phyloP scores from a whole-genome alignment of 1,140 invertebrate species.

The Semibalanus balanoides region DNA sequence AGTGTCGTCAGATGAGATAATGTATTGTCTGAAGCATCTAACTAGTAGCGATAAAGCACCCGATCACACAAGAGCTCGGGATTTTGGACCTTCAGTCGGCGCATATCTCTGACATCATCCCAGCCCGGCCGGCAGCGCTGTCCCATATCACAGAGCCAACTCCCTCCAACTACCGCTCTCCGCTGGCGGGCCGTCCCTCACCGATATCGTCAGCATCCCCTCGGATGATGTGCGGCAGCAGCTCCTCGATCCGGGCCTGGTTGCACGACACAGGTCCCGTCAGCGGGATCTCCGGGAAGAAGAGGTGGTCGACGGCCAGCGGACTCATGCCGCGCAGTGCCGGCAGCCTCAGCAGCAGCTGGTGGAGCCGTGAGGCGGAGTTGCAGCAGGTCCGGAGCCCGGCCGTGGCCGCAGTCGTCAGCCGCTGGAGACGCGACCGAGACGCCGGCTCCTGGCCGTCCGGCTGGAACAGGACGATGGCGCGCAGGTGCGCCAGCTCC shows the following conservation, averaged over 20 bases:
- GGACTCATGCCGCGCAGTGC: slow-evolving; percentile 1
- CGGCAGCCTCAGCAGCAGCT: neutral
- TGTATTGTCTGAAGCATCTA: too few relatives aligned
- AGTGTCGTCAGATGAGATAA: too few relatives aligned
- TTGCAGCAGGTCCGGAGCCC: neutral
- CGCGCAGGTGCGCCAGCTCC: neutral
- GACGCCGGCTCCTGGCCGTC: slow-evolving; percentile 1
- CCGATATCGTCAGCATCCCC: neutral
- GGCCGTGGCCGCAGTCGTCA: neutral
- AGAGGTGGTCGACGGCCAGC: neutral
- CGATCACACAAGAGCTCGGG: too few relatives aligned
- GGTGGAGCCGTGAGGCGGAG: neutral
- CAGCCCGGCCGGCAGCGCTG: too few relatives aligned
- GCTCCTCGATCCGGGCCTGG: neutral
- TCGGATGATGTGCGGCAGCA: slow-evolving; percentile 1
- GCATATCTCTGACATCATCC: too few relatives aligned
- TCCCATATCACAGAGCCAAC: too few relatives aligned
- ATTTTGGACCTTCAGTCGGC: too few relatives aligned
- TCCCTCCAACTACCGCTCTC: too few relatives aligned
- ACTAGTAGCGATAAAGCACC: too few relatives aligned
- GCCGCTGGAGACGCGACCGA: neutral
- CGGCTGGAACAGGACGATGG: neutral
- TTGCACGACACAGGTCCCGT: neutral
- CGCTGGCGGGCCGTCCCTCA: neutral
- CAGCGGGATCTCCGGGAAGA: slow-evolving; percentile 1